These are phyloP conservation scores for Tachyglossus aculeatus DNA, from an alignment of 2,797 vertebrate genomes.

Conservation along the genomic window DNA sequence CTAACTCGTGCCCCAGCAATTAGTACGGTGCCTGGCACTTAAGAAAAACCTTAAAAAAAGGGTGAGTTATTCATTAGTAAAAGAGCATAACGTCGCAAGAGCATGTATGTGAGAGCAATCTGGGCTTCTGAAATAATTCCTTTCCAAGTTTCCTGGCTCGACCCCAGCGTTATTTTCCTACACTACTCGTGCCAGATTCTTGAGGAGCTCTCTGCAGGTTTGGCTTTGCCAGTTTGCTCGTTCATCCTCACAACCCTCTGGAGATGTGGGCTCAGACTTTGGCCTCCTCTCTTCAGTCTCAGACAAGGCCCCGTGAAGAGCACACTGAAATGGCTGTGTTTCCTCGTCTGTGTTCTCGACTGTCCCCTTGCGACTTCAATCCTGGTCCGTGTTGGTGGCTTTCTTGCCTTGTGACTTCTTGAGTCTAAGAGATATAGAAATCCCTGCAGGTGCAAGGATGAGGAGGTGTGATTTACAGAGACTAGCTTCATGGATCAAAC, in stretches of 20 bases:
- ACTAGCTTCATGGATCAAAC: constrained; percentile 10
- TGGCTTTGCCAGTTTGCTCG: neutral
- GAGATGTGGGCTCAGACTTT: neutral
- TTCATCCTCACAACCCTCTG: neutral
- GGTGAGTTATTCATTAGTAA: too few species aligned
- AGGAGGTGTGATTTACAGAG: constrained; percentile 33
- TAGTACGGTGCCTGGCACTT: too few species aligned
- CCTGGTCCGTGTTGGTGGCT: constrained; percentile 47
- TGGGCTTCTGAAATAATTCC: too few species aligned
- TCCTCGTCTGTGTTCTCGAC: constrained; percentile 63
- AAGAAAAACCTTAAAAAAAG: too few species aligned
- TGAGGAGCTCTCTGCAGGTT: neutral
- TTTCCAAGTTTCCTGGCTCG: too few species aligned
- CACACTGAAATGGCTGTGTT: constrained; percentile 19
- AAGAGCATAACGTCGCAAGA: too few species aligned
- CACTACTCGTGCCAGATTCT: neutral
- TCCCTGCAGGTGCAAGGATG: neutral
- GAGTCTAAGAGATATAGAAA: constrained; percentile 20
- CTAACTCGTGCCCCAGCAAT: too few species aligned
- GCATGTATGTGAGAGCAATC: too few species aligned
- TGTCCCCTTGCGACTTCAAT: constrained; percentile 63
- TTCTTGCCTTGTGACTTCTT: constrained; percentile 19
- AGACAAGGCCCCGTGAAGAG: constrained; percentile 17
- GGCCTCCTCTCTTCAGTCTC: neutral
- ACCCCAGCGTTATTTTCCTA: too few species aligned